Percentiles rank a stretch among this genome's conserved stretches.
Evolutionary conservation across 2,113 vertebrate species (phyloP).

Genomic region (Heterochromis multidens): DNA sequence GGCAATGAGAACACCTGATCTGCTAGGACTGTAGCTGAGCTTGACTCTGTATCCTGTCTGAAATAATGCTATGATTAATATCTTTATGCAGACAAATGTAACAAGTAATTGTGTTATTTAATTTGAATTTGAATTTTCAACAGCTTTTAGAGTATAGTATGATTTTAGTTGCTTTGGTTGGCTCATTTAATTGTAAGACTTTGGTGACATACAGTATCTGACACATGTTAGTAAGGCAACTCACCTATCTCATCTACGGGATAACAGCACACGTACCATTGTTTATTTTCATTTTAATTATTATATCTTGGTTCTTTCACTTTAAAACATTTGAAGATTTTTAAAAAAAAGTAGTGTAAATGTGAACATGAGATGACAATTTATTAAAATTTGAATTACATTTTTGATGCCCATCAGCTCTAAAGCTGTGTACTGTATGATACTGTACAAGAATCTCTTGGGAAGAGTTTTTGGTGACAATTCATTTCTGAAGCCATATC

Average conservation of each 20-base stretch:
- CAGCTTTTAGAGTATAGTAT: neutral
- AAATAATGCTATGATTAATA: too few relatives aligned
- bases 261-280: neutral
- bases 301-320: neutral
- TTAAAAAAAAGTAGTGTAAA: neutral
- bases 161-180: neutral
- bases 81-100: too few relatives aligned
- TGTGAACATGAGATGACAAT: neutral
- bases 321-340: neutral
- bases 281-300: neutral
- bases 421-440: neutral
- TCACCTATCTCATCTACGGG: neutral
- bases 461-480: neutral
- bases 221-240: neutral
- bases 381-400: neutral
- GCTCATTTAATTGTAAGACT: neutral
- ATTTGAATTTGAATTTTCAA: neutral
- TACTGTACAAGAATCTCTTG: neutral
- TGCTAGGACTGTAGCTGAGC: neutral
- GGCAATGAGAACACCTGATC: neutral
- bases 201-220: neutral
- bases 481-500: neutral
- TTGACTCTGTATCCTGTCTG: too few relatives aligned
- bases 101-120: neutral
- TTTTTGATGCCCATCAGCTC: neutral